Evolutionary conservation across 1,140 invertebrate genomes (phyloP).

Genomic region (Mesaphorura yosii): DNA sequence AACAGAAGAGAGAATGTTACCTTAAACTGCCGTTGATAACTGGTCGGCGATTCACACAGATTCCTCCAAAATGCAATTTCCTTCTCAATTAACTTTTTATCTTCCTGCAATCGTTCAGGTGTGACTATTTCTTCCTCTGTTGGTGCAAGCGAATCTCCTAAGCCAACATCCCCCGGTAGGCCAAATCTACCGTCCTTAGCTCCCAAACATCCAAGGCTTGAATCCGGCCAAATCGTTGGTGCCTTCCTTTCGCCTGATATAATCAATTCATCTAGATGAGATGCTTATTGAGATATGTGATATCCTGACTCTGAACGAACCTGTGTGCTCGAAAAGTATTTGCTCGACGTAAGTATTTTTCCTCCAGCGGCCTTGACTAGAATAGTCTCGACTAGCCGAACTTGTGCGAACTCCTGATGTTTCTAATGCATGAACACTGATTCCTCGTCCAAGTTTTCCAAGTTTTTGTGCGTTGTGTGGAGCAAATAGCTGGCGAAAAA

Average conservation of each 20-base stretch:
- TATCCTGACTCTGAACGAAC: constrained; percentile 12
- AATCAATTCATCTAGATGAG: neutral
- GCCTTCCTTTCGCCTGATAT: constrained; percentile 15
- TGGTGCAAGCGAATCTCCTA: constrained; percentile 35
- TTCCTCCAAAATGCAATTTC: constrained; percentile 22
- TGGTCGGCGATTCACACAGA: constrained; percentile 24
- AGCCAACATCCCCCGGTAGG: constrained; percentile 54
- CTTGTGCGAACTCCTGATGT: too few relatives aligned
- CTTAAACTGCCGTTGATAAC: constrained; percentile 25
- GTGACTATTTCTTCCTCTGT: constrained; percentile 15
- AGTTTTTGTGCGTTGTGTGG: constrained; percentile 8
- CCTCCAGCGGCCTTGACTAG: constrained; percentile 21
- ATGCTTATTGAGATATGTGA: neutral
- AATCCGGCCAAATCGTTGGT: constrained; percentile 30
- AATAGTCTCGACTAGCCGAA: constrained; percentile 25
- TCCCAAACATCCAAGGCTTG: constrained; percentile 37
- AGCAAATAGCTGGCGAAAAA: constrained; percentile 15
- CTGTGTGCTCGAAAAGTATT: constrained; percentile 24
- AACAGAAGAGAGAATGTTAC: constrained; percentile 8
- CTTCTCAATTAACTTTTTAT: constrained; percentile 29
- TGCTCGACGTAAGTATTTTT: constrained; percentile 29
- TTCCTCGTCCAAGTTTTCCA: constrained; percentile 4
- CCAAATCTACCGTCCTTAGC: constrained; percentile 53
- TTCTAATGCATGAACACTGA: constrained; percentile 1
- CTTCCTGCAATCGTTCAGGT: constrained; percentile 21